Evolutionary conservation across 92 coral and sea anemone genomes (phyloP).

Genomic region (Porites evermanni): DNA sequence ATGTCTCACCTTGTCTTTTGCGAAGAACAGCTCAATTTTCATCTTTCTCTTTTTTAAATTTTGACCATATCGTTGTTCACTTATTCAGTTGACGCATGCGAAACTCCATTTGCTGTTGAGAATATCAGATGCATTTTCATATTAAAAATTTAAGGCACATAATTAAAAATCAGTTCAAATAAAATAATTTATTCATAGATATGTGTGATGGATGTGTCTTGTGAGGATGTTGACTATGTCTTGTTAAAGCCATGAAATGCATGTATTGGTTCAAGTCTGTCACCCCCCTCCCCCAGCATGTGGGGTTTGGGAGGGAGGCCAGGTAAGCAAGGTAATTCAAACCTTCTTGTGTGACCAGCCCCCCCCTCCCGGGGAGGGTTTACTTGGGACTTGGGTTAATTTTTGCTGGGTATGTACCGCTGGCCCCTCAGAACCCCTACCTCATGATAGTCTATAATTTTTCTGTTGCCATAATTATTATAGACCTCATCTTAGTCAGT

Average conservation of each 20-base stretch:
- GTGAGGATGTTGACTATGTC: neutral
- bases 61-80: neutral
- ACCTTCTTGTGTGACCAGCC: too few species aligned
- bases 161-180: neutral
- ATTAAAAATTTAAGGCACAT: constrained; percentile 8
- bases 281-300: neutral
- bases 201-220: neutral
- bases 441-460: too few species aligned
- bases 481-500: too few species aligned
- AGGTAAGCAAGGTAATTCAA: too few species aligned
- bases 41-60: neutral
- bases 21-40: neutral
- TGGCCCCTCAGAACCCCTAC: too few species aligned
- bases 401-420: too few species aligned
- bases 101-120: neutral
- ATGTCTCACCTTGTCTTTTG: neutral
- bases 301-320: too few species aligned
- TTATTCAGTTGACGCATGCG: neutral
- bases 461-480: too few species aligned
- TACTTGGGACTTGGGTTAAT: too few species aligned
- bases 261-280: neutral
- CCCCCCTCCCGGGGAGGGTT: too few species aligned
- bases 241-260: neutral
- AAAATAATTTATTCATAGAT: constrained; percentile 7
- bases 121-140: constrained; percentile 23